A percentile compares a stretch with the other conserved stretches of the same genome.
These are phyloP conservation scores for Drosophila prolongata DNA, from an alignment of 2,888 invertebrate genomes.

Conservation along the genomic window DNA sequence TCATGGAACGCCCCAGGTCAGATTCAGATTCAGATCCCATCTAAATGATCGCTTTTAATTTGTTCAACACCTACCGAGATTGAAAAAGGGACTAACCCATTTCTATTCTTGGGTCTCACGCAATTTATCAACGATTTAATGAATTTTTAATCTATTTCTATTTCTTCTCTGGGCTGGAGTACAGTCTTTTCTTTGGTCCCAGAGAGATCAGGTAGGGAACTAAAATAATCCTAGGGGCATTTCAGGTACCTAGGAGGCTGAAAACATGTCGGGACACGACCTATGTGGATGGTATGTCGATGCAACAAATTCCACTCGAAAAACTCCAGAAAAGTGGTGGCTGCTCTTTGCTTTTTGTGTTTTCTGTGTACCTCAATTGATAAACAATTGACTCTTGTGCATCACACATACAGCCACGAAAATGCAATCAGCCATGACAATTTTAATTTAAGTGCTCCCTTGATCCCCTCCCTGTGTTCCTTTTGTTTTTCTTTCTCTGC, in stretches of 20 bases:
- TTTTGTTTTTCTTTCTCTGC: neutral
- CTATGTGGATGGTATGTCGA: constrained; percentile 56
- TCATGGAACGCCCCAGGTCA: constrained; percentile 17
- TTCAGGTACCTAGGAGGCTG: constrained; percentile 23
- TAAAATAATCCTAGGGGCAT: constrained; percentile 17
- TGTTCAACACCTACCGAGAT: constrained; percentile 61
- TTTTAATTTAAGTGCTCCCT: constrained; percentile 39
- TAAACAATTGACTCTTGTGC: constrained; percentile 71
- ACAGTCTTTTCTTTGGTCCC: constrained; percentile 44
- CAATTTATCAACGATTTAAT: constrained; percentile 73
- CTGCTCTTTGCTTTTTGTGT: constrained; percentile 1
- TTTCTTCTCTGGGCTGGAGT: constrained; percentile 33
- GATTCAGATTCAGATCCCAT: constrained; percentile 12
- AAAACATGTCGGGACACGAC: constrained; percentile 59
- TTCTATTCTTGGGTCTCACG: constrained; percentile 7
- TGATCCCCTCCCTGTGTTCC: neutral
- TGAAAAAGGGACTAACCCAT: constrained; percentile 24
- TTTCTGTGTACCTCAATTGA: constrained; percentile 54
- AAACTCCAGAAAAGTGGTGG: constrained; percentile 35
- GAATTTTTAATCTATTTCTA: constrained; percentile 69
- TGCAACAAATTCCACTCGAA: constrained; percentile 51
- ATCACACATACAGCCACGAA: constrained; percentile 32
- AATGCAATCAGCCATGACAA: constrained; percentile 70
- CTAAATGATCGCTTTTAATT: constrained; percentile 61
- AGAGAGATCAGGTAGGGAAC: constrained; percentile 31